Percentiles rank a stretch among this genome's conserved stretches.
Conservation (phyloP, 2,113 vertebrate species). For the Dissostichus mawsoni region DNA sequence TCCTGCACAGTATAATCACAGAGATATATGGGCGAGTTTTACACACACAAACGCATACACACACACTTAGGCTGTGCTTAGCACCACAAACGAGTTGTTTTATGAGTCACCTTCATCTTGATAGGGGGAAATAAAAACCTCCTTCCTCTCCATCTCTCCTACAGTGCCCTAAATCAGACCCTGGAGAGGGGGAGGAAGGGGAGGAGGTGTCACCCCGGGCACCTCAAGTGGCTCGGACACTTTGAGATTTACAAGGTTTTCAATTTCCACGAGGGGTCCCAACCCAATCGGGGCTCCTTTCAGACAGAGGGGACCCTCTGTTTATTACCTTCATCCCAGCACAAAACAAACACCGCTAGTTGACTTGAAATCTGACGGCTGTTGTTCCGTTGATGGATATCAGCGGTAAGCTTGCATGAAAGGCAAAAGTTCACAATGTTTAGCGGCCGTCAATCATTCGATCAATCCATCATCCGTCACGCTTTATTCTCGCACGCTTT, state of each 20-base stretch:
- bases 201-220: constrained; percentile 32
- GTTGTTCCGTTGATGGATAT: constrained; percentile 58
- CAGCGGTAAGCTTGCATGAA: constrained; percentile 18
- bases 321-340: constrained; percentile 52
- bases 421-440: constrained; percentile 29
- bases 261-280: constrained; percentile 67
- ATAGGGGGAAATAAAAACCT: constrained; percentile 65
- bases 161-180: constrained; percentile 73
- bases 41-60: constrained; percentile 23
- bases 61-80: constrained; percentile 42
- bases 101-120: constrained; percentile 67
- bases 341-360: constrained; percentile 43
- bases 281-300: constrained; percentile 36
- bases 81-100: constrained; percentile 67
- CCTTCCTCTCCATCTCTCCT: constrained; percentile 31
- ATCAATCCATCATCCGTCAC: constrained; percentile 46
- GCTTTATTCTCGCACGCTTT: constrained; percentile 40
- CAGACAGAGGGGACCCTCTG: constrained; percentile 34
- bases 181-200: constrained; percentile 18
- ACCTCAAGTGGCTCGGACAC: constrained; percentile 67
- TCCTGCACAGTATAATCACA: constrained; percentile 29
- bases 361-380: constrained; percentile 46
- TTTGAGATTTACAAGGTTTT: constrained; percentile 75
- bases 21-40: constrained; percentile 34
- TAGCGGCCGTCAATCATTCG: constrained; percentile 44